Evolutionary conservation across 2,797 vertebrate species (phyloP).

Genomic region (Acanthopagrus latus): DNA sequence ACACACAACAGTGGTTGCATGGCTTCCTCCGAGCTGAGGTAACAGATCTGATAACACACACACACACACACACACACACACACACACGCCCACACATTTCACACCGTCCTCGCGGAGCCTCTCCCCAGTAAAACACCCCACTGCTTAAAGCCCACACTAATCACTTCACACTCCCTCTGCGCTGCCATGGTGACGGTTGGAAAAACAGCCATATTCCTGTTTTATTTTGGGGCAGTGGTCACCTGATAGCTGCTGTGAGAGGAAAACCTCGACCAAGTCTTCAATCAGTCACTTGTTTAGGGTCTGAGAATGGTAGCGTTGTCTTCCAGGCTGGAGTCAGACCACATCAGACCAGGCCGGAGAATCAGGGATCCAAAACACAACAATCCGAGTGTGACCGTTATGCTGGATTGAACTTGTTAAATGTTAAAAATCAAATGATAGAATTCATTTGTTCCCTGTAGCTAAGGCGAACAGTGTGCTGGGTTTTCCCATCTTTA

Average conservation of each 20-base stretch:
- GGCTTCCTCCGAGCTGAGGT: background rate
- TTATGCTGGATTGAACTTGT: no score
- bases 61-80: constrained; percentile 24
- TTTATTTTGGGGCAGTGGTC: constrained; percentile 14
- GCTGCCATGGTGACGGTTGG: constrained; percentile 57
- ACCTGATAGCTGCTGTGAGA: constrained; percentile 50
- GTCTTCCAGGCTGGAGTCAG: background rate
- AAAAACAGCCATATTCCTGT: constrained; percentile 55
- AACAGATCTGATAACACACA: constrained; percentile 42
- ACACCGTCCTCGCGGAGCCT: constrained; percentile 36
- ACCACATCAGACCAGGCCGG: no score
- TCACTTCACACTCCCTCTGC: constrained; percentile 57
- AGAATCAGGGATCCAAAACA: no score
- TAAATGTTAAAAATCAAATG: no score
- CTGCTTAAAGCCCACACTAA: constrained; percentile 44
- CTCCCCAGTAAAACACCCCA: constrained; percentile 40
- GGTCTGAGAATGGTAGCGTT: background rate
- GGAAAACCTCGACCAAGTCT: constrained; percentile 23
- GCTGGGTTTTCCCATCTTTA: no score
- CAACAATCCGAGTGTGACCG: no score
- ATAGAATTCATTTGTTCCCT: no score
- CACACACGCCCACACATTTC: constrained; percentile 27
- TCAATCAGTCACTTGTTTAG: constrained; percentile 26
- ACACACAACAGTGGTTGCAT: constrained; percentile 20
- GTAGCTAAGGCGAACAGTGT: no score